These are phyloP conservation scores for Cetonia aurata DNA, from an alignment of 2,888 invertebrate genomes.

Conservation along the genomic window DNA sequence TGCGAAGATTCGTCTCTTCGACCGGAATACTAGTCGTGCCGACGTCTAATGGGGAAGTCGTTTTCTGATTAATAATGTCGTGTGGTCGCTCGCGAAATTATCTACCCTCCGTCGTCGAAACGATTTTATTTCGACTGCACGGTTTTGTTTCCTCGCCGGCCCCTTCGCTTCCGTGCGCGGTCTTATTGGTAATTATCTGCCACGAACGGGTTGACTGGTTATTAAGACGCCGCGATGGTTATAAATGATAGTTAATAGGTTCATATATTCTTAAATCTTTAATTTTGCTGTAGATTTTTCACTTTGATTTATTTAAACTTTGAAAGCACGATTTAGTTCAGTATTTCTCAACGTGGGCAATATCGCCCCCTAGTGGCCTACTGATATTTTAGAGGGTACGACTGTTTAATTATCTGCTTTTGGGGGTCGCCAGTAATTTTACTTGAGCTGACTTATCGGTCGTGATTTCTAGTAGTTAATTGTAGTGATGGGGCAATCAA, in stretches of 20 bases:
- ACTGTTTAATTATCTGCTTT: too few relatives aligned
- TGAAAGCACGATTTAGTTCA: too few relatives aligned
- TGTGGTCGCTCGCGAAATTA: conserved; percentile 40
- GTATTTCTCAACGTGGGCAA: too few relatives aligned
- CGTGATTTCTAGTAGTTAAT: too few relatives aligned
- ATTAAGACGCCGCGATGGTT: conserved; percentile 15
- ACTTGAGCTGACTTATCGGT: too few relatives aligned
- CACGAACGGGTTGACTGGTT: conserved; percentile 15
- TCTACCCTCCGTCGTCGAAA: conserved; percentile 33
- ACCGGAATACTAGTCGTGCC: conserved; percentile 34
- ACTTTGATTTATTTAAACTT: too few relatives aligned
- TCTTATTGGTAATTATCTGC: conserved; percentile 38
- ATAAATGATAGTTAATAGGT: conserved; percentile 2
- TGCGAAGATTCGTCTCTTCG: conserved; percentile 37
- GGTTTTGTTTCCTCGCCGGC: conserved; percentile 35
- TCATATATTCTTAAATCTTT: too few relatives aligned
- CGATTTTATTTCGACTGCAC: conserved; percentile 28
- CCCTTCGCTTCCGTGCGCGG: conserved; percentile 10
- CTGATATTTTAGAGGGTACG: too few relatives aligned
- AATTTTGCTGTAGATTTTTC: too few relatives aligned
- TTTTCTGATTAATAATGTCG: conserved; percentile 41
- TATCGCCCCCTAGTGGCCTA: too few relatives aligned
- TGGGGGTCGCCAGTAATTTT: too few relatives aligned
- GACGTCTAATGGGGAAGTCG: conserved; percentile 39
- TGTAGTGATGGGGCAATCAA: too few relatives aligned